Conservation (phyloP, 2,797 vertebrate species). For the Etheostoma nigrum region DNA sequence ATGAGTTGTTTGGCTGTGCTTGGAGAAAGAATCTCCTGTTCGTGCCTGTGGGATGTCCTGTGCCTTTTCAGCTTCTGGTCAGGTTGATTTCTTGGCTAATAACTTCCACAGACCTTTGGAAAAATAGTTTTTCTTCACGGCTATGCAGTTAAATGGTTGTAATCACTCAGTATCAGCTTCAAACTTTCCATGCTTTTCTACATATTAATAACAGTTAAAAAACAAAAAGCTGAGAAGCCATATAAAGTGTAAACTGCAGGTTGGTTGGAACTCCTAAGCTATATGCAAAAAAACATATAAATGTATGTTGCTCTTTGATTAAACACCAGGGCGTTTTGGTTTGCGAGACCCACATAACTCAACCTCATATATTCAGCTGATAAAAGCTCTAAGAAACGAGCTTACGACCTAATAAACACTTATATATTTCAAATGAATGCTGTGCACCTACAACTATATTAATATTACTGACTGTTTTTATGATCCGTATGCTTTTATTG, state of each 20-base stretch:
- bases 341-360: not conserved
- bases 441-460: slow-evolving; percentile 8
- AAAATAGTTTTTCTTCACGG: not conserved
- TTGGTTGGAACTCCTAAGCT: not conserved
- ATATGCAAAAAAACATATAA: not conserved
- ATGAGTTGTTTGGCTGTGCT: slow-evolving; percentile 63
- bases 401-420: slow-evolving; percentile 39
- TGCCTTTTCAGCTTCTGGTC: slow-evolving; percentile 2
- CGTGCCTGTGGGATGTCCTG: slow-evolving; percentile 31
- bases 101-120: slow-evolving; percentile 9
- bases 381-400: slow-evolving; percentile 10
- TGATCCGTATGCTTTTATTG: slow-evolving; percentile 28
- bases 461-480: slow-evolving; percentile 38
- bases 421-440: slow-evolving; percentile 37
- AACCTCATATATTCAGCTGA: slow-evolving; percentile 24
- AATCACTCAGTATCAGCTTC: slow-evolving; percentile 16
- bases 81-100: slow-evolving; percentile 26
- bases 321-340: slow-evolving; percentile 1
- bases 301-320: slow-evolving; percentile 1
- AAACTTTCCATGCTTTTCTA: not conserved
- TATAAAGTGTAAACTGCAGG: slow-evolving; percentile 1
- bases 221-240: not conserved
- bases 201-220: not conserved
- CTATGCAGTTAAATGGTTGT: slow-evolving; percentile 12
- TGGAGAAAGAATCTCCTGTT: slow-evolving; percentile 46